Evolutionary conservation across 2,797 vertebrate species (phyloP).

Genomic region (Scleropages formosus): DNA sequence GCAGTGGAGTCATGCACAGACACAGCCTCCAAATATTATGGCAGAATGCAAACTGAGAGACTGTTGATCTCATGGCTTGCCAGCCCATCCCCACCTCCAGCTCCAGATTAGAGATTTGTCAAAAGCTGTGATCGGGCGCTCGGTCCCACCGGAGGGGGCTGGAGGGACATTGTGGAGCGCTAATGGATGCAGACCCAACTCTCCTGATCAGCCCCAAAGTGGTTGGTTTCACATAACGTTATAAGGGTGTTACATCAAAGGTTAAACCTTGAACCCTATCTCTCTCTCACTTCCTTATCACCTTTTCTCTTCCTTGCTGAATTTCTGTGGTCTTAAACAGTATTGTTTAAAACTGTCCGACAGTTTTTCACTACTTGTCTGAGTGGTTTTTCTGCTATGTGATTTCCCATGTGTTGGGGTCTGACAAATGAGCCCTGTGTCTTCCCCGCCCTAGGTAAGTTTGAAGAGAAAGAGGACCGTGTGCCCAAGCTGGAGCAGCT

Average conservation of each 20-base stretch:
- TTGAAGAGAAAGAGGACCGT: constrained; percentile 85
- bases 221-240: too few species aligned
- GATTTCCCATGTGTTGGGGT: not conserved
- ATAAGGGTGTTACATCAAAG: not conserved
- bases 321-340: too few species aligned
- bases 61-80: not conserved
- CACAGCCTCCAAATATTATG: not conserved
- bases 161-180: too few species aligned
- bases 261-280: not conserved
- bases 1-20: not conserved
- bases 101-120: not conserved
- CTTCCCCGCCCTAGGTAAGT: constrained; percentile 67
- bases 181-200: not conserved
- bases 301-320: not conserved
- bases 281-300: too few species aligned
- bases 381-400: constrained; percentile 43
- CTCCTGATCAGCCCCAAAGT: too few species aligned
- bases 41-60: not conserved
- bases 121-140: too few species aligned
- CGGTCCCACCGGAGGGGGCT: too few species aligned
- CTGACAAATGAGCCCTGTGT: constrained; percentile 28
- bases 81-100: not conserved
- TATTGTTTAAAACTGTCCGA: too few species aligned
- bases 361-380: constrained; percentile 16
- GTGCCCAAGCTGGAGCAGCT: constrained; percentile 87